Evolutionary conservation across 2,113 vertebrate genomes (phyloP).

Genomic region (Emydura subglobosa): DNA sequence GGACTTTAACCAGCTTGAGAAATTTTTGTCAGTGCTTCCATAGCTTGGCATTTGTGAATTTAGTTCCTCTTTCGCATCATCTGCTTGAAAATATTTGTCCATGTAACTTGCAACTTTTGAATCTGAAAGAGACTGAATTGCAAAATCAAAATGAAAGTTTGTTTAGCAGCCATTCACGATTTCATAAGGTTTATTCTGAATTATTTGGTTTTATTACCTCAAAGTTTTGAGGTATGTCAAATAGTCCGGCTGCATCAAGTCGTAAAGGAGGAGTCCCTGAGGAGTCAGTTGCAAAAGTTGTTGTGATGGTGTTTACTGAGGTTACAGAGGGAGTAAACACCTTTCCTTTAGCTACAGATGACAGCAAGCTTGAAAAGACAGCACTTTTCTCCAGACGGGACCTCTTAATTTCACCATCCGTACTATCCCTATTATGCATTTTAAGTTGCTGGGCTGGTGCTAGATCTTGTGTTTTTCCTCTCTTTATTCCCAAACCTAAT

Average conservation of each 20-base stretch:
- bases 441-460: conserved; percentile 86
- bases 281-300: conserved; percentile 73
- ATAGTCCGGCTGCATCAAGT: conserved; percentile 56
- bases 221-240: conserved; percentile 49
- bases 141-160: conserved; percentile 59
- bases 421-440: conserved; percentile 75
- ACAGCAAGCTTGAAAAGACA: conserved; percentile 89
- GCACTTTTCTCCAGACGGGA: conserved; percentile 90
- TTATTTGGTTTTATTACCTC: conserved; percentile 62
- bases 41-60: conserved; percentile 58
- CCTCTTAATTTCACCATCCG: conserved; percentile 75
- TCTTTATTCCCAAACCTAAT: conserved; percentile 88
- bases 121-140: conserved; percentile 76
- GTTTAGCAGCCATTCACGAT: conserved; percentile 30
- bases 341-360: conserved; percentile 77
- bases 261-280: conserved; percentile 50
- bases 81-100: conserved; percentile 83
- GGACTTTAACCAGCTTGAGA: conserved; percentile 74
- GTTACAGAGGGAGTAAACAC: conserved; percentile 77
- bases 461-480: conserved; percentile 72
- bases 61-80: conserved; percentile 67
- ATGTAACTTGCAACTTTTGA: conserved; percentile 81
- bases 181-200: conserved; percentile 54
- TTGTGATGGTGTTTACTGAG: conserved; percentile 69
- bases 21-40: conserved; percentile 68